Conservation (phyloP, 2,888 invertebrate species). For the Rotaria sp. region DNA sequence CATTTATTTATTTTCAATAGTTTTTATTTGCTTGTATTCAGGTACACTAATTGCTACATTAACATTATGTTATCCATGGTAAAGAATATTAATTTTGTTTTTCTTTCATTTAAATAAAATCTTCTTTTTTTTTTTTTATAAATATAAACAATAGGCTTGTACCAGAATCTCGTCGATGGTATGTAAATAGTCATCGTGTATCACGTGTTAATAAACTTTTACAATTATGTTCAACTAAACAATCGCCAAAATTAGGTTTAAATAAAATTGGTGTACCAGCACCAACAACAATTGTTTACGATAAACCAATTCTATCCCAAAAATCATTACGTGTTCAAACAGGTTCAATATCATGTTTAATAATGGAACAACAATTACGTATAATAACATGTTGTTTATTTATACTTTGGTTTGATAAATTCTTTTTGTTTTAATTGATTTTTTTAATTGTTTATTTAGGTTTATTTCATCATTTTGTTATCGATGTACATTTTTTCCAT, state of each 20-base stretch:
- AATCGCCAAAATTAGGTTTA: not conserved
- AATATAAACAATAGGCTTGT: not conserved
- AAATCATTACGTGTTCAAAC: not conserved
- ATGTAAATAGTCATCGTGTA: constrained; percentile 22
- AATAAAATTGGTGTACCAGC: not conserved
- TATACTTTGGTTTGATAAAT: constrained; percentile 9
- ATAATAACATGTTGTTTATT: constrained; percentile 18
- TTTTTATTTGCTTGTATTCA: not conserved
- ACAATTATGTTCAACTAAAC: constrained; percentile 20
- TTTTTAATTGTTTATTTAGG: not conserved
- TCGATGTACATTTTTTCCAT: not conserved
- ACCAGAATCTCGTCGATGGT: constrained; percentile 21
- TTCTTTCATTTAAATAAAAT: not conserved
- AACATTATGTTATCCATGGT: constrained; percentile 25
- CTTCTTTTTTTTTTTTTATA: not conserved
- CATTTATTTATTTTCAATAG: not conserved
- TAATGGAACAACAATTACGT: not conserved
- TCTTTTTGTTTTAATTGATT: not conserved
- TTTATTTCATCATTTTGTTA: constrained; percentile 24
- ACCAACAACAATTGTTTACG: not conserved
- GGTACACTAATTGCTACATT: not conserved
- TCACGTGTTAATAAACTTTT: constrained; percentile 29
- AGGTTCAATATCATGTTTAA: not conserved
- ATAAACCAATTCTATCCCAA: not conserved
- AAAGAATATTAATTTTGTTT: not conserved